phyloP scores from a whole-genome alignment of 2,888 invertebrate genomes.

The Chironomus tentans region DNA sequence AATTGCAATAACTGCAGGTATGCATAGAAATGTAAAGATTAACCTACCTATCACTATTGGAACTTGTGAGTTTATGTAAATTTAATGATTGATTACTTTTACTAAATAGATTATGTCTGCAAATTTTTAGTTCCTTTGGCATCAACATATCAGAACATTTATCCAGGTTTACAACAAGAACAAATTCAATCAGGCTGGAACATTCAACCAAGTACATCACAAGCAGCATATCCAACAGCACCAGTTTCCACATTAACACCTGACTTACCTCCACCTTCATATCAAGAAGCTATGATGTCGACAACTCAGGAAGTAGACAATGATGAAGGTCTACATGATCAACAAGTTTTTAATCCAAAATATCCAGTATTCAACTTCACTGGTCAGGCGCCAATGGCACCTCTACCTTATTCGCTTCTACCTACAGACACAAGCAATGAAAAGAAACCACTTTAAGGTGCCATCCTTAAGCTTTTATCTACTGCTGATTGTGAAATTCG shows the following conservation, averaged over 20 bases:
- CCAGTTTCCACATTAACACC: background rate
- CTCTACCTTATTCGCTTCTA: background rate
- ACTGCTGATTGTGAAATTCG: background rate
- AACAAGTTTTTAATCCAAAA: conserved; percentile 13
- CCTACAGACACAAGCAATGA: too few relatives aligned
- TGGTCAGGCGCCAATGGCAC: background rate
- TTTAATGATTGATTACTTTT: background rate
- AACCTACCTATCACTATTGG: conserved; percentile 11
- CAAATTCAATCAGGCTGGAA: background rate
- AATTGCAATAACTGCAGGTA: background rate
- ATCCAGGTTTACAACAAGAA: background rate
- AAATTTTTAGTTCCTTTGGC: background rate
- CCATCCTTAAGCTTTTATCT: too few relatives aligned
- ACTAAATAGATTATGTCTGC: too few relatives aligned
- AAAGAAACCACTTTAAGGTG: too few relatives aligned
- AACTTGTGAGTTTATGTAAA: background rate
- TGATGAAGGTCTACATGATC: conserved; percentile 11
- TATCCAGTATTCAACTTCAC: conserved; percentile 10
- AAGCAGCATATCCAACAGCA: background rate
- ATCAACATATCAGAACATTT: background rate
- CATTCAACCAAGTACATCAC: background rate
- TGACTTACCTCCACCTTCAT: conserved; percentile 19
- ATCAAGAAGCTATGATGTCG: conserved; percentile 8
- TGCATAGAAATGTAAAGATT: conserved; percentile 1
- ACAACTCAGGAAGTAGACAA: background rate